phyloP scores from a whole-genome alignment of 2,113 vertebrate species.

The Lates calcarifer region DNA sequence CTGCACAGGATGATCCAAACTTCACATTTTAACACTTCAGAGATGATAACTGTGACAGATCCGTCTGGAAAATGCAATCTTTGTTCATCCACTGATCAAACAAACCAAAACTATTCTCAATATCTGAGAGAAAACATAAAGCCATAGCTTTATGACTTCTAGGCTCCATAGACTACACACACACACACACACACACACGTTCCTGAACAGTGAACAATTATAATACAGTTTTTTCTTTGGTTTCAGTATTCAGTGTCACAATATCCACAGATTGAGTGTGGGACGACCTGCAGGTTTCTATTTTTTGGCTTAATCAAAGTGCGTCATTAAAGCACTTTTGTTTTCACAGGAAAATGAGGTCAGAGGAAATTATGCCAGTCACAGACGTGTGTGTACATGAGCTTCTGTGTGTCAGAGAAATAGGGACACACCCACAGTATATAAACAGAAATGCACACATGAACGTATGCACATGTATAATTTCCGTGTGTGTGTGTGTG shows the following conservation, averaged over 20 bases:
- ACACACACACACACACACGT: slow-evolving; percentile 12
- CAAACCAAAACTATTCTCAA: not conserved
- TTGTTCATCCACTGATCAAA: not conserved
- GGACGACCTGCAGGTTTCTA: not conserved
- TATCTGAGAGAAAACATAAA: not conserved
- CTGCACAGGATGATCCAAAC: not conserved
- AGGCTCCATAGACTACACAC: not conserved
- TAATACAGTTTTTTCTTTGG: not conserved
- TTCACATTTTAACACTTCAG: slow-evolving; percentile 12
- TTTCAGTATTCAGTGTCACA: not conserved
- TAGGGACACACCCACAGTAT: no score
- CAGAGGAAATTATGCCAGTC: slow-evolving; percentile 44
- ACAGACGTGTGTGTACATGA: slow-evolving; percentile 6
- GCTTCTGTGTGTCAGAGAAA: not conserved
- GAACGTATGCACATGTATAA: not conserved
- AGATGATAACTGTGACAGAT: not conserved
- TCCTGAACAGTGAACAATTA: not conserved
- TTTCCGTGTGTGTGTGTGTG: slow-evolving; percentile 27
- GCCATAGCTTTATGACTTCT: not conserved
- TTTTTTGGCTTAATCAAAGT: not conserved
- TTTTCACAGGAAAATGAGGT: slow-evolving; percentile 19
- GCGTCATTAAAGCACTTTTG: slow-evolving; percentile 12
- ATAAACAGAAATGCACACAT: not conserved
- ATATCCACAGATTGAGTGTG: not conserved
- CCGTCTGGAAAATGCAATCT: not conserved